phyloP scores from a whole-genome alignment of 2,113 vertebrate genomes.

The Rattus norvegicus region GRCr8 NC_086028.1:65805501-65806000 shows the following conservation, averaged over 20 bases:
- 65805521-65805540: slow-evolving; percentile 78
- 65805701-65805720: slow-evolving; percentile 77
- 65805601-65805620: slow-evolving; percentile 79
- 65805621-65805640: slow-evolving; percentile 82
- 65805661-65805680: slow-evolving; percentile 82
- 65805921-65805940: no score
- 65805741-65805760: slow-evolving; percentile 70
- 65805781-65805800: slow-evolving; percentile 72
- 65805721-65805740: slow-evolving; percentile 77
- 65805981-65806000: no score
- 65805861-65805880: neutral
- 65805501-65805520: slow-evolving; percentile 68
- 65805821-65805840: neutral
- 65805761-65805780: slow-evolving; percentile 68
- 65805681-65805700: slow-evolving; percentile 73
- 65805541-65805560: slow-evolving; percentile 78
- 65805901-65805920: no score
- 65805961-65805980: no score
- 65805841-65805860: rapidly evolving
- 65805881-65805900: no score
- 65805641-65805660: slow-evolving; percentile 82
- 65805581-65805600: slow-evolving; percentile 84
- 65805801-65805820: neutral
- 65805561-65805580: slow-evolving; percentile 78
- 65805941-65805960: no score